Evolutionary conservation across 2,113 vertebrate genomes (phyloP), one percentile per base, ranked within the genome.

Genomic region (Dendropsophus ebraccatus): DNA sequence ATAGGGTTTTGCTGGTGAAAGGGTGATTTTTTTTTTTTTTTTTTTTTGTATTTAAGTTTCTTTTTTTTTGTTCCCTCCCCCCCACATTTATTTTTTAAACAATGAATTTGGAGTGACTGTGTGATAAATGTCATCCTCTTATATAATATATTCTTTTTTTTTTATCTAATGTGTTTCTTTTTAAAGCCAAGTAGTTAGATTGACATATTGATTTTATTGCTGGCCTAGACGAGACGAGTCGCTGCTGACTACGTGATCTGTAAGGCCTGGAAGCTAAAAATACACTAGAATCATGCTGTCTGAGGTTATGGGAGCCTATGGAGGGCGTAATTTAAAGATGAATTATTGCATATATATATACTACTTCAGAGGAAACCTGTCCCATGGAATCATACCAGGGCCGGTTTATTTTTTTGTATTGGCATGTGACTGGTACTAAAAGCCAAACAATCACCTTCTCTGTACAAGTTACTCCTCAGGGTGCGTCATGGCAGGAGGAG

Each of bases 1-100:
- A 85, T 85, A 85, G 84, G 84, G 74, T 79, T 84, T 79, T 79
- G 84, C 75, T 85, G 84, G 84, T 79, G 84, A 79, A 77, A 78
- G 84, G 84, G 84, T 85, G 75, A 79, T 67, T 45, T 30, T 8
- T 41, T 47, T 45, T 25, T 35, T 12, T 13, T 11, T 62, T 52
- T 35, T 62, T 37, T 77, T 30, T 52, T 47, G 23, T 74, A 74
- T 83, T 83, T 83, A 74, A 75, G 76, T 76, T 62, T 56, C 32
- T n/a, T n/a, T n/a, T n/a, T n/a, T n/a, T n/a, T n/a, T n/a, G n/a
- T n/a, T n/a, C n/a, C n/a, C n/a, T 23, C 25, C 6, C 70, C 67
- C 78, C 78, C n/a, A 11, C 12, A 41, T 41, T 56, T 14, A 35
- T 37, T 83, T 72, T 83, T 54, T 70, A 72, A 72, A 32, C 30